Evolutionary conservation across 2,797 vertebrate species (phyloP).

Genomic region (Mastacembelus armatus): DNA sequence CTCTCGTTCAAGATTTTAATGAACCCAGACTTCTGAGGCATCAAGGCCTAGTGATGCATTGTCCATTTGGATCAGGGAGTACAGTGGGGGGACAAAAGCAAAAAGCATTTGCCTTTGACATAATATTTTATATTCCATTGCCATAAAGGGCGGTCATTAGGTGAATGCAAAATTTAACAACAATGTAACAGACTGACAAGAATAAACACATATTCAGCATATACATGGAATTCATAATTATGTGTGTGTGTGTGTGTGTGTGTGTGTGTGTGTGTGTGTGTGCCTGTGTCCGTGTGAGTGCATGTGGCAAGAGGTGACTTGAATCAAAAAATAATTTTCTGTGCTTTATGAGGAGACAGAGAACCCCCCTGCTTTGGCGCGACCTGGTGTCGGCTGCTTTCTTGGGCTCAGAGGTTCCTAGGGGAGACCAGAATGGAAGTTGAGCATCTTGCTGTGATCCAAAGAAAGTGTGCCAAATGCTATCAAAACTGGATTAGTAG

Average conservation of each 20-base stretch:
- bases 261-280: constrained; percentile 30
- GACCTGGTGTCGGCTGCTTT: constrained; percentile 83
- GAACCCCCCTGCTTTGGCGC: constrained; percentile 75
- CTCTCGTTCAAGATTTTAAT: constrained; percentile 88
- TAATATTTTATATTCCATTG: constrained; percentile 79
- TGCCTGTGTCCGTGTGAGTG: constrained; percentile 15
- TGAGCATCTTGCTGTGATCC: constrained; percentile 87
- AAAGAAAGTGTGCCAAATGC: constrained; percentile 90
- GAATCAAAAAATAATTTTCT: constrained; percentile 81
- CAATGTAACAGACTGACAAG: constrained; percentile 73
- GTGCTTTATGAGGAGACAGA: constrained; percentile 72
- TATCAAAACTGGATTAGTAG: constrained; percentile 89
- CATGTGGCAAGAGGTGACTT: constrained; percentile 71
- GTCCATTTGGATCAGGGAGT: constrained; percentile 83
- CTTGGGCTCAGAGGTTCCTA: constrained; percentile 84
- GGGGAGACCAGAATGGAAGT: constrained; percentile 87
- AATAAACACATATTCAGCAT: constrained; percentile 69
- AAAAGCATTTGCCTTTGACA: constrained; percentile 74
- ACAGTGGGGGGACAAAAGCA: constrained; percentile 73
- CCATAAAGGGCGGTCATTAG: constrained; percentile 74
- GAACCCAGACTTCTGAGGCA: constrained; percentile 87
- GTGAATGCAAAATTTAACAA: constrained; percentile 71
- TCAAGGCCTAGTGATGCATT: constrained; percentile 85
- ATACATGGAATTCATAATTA: constrained; percentile 69
- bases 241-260: constrained; percentile 32